Percentiles rank a stretch among this genome's conserved stretches.
Conservation (phyloP, 1,140 invertebrate genomes). For the Zaprionus inermis region DNA sequence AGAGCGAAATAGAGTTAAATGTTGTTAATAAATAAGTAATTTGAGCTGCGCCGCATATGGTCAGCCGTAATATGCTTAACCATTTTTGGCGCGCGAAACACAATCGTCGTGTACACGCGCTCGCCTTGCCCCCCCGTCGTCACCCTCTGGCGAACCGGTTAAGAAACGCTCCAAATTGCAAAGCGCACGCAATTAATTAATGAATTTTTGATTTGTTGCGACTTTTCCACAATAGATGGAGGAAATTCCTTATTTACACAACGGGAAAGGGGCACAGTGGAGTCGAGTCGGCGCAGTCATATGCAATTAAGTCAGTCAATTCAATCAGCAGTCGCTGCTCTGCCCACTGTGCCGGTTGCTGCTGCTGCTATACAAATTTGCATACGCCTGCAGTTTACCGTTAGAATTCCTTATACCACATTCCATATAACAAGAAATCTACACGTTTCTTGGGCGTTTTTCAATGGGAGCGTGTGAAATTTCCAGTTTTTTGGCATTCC, state of each 20-base stretch:
- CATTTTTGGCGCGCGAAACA: constrained; percentile 53
- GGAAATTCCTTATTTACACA: constrained; percentile 71
- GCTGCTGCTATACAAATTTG: not conserved
- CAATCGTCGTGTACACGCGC: constrained; percentile 21
- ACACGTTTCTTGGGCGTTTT: too few species aligned
- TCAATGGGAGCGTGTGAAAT: too few species aligned
- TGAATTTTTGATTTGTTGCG: constrained; percentile 56
- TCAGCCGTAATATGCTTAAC: constrained; percentile 64
- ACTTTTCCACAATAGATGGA: constrained; percentile 18
- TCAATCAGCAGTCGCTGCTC: constrained; percentile 41
- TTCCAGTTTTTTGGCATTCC: too few species aligned
- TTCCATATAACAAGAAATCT: too few species aligned
- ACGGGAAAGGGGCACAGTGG: not conserved
- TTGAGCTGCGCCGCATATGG: constrained; percentile 67
- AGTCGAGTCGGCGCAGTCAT: constrained; percentile 21
- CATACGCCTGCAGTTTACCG: constrained; percentile 2
- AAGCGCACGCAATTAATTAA: constrained; percentile 75
- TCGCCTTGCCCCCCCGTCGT: not conserved
- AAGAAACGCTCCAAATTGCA: constrained; percentile 59
- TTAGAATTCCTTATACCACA: not conserved
- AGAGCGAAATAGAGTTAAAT: constrained; percentile 16
- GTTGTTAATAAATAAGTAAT: constrained; percentile 79
- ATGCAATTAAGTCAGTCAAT: constrained; percentile 33
- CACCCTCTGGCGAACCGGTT: constrained; percentile 41
- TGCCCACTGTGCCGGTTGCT: not conserved